Percentiles rank a stretch among this genome's conserved stretches.
Evolutionary conservation across 2,113 vertebrate genomes (phyloP).

Genomic region (Beaufortia kweichowensis): DNA sequence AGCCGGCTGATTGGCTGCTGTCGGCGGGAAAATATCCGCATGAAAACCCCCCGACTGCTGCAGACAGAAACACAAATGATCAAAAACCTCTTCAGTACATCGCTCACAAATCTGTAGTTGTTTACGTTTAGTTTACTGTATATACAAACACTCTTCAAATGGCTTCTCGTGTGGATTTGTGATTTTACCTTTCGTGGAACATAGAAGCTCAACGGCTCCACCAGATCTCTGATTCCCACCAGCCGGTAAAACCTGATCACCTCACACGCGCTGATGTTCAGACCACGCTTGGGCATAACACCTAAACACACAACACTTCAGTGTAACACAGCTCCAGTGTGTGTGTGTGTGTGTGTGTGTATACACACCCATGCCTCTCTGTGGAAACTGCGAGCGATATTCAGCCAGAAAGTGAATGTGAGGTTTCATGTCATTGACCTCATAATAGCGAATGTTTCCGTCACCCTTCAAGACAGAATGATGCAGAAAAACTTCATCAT

Average conservation of each 20-base stretch:
- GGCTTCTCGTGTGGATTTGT: not conserved
- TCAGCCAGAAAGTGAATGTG: slow-evolving; percentile 86
- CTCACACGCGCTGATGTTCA: slow-evolving; percentile 86
- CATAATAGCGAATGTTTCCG: slow-evolving; percentile 90
- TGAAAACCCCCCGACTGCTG: slow-evolving; percentile 85
- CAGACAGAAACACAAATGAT: slow-evolving; percentile 34
- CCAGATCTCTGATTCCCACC: slow-evolving; percentile 80
- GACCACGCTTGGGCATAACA: slow-evolving; percentile 92
- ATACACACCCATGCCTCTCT: slow-evolving; percentile 89
- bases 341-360: slow-evolving; percentile 23
- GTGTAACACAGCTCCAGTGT: not conserved
- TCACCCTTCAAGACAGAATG: slow-evolving; percentile 78
- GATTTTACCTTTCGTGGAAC: slow-evolving; percentile 84
- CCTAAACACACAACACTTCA: slow-evolving; percentile 74
- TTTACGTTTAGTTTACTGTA: too few relatives aligned
- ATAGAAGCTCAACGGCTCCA: slow-evolving; percentile 91
- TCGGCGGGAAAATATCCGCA: slow-evolving; percentile 90
- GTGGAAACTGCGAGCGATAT: slow-evolving; percentile 82
- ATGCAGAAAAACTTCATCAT: not conserved
- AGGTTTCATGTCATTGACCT: slow-evolving; percentile 84
- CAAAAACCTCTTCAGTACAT: too few relatives aligned
- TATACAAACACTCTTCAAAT: too few relatives aligned
- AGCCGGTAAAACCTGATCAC: slow-evolving; percentile 94
- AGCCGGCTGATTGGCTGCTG: slow-evolving; percentile 80
- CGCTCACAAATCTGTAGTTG: too few relatives aligned